phyloP scores from a whole-genome alignment of 1,140 invertebrate species.

The Anastrepha ludens region DNA sequence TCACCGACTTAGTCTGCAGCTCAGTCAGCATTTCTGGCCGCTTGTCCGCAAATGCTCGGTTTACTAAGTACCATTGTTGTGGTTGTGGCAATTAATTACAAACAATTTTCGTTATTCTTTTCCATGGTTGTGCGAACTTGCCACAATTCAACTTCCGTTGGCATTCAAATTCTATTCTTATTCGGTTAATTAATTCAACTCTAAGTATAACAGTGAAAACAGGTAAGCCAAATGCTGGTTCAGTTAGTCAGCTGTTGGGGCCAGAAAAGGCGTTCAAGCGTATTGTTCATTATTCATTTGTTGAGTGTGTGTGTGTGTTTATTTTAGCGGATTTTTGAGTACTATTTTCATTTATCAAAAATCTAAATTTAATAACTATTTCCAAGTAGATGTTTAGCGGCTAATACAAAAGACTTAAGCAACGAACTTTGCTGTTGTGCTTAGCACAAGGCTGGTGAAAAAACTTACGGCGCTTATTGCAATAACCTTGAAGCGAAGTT shows the following conservation, averaged over 20 bases:
- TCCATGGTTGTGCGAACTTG: not conserved
- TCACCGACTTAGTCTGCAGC: too few relatives aligned
- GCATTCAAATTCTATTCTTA: constrained; percentile 28
- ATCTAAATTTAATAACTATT: not conserved
- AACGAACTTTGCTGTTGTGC: constrained; percentile 17
- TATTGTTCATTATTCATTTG: not conserved
- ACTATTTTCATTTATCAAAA: not conserved
- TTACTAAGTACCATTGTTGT: not conserved
- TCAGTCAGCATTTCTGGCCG: not conserved
- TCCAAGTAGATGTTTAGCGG: not conserved
- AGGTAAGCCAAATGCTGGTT: not conserved
- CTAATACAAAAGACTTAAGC: constrained; percentile 52
- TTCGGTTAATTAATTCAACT: constrained; percentile 26
- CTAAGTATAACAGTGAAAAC: not conserved
- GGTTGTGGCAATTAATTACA: not conserved
- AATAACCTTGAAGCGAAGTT: constrained; percentile 8
- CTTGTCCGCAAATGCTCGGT: not conserved
- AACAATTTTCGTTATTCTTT: constrained; percentile 28
- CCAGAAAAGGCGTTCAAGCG: not conserved
- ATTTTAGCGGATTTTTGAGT: not conserved
- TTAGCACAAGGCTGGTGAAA: not conserved
- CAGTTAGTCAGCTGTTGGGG: not conserved
- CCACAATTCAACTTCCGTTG: constrained; percentile 50
- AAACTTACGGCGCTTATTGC: not conserved
- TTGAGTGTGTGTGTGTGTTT: not conserved